Evolutionary conservation across 1,140 invertebrate genomes (phyloP).

Genomic region (Cecropterus lyciades): DNA sequence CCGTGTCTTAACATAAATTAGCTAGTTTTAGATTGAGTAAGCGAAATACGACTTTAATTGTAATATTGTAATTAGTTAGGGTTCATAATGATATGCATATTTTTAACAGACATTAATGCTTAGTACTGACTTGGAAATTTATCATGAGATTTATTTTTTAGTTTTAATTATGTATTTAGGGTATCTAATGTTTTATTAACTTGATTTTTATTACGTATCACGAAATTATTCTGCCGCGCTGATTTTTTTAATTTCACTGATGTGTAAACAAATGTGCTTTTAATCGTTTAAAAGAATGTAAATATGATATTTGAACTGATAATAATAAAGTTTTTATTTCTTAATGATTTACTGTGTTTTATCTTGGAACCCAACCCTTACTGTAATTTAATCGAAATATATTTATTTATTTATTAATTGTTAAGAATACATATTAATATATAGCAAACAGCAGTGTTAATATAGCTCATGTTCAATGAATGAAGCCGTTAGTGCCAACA

Average conservation of each 20-base stretch:
- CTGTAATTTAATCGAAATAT: background rate
- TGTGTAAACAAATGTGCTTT: constrained; percentile 78
- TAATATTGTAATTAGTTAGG: constrained; percentile 33
- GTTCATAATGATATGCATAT: constrained; percentile 24
- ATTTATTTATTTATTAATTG: too few relatives aligned
- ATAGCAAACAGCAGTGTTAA: too few relatives aligned
- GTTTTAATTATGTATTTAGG: constrained; percentile 54
- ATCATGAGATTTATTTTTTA: constrained; percentile 72
- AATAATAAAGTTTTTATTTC: constrained; percentile 83
- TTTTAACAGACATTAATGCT: constrained; percentile 30
- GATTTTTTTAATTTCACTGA: constrained; percentile 66
- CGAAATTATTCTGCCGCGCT: constrained; percentile 54
- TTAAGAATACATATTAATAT: too few relatives aligned
- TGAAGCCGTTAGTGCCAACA: too few relatives aligned
- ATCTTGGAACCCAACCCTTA: constrained; percentile 1
- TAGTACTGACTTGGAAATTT: constrained; percentile 44
- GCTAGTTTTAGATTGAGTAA: constrained; percentile 31
- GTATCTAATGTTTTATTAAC: constrained; percentile 58
- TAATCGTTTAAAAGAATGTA: constrained; percentile 81
- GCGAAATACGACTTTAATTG: constrained; percentile 37
- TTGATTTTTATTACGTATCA: constrained; percentile 60
- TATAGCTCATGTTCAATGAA: too few relatives aligned
- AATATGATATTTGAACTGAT: constrained; percentile 84
- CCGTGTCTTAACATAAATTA: constrained; percentile 34
- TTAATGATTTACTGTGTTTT: constrained; percentile 67